These are phyloP conservation scores for Chaunax sp. DNA, from an alignment of 2,797 vertebrate species.

Conservation along the genomic window DNA sequence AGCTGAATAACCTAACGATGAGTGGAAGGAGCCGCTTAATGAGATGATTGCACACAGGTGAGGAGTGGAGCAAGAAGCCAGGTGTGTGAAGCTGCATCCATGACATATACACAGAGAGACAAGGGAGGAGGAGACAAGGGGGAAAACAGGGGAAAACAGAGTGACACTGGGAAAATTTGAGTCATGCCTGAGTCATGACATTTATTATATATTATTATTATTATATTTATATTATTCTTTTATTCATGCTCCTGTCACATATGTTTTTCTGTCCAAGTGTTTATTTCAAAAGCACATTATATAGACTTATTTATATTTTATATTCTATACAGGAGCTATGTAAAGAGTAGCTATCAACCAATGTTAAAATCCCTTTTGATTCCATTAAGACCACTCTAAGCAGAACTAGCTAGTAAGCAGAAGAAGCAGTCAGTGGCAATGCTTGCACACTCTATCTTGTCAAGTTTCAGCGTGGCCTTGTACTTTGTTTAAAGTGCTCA, in stretches of 20 bases:
- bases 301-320: constrained; percentile 27
- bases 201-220: no score
- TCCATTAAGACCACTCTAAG: constrained; percentile 57
- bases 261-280: constrained; percentile 6
- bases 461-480: constrained; percentile 28
- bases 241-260: neutral
- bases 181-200: no score
- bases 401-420: constrained; percentile 29
- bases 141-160: no score
- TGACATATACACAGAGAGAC: no score
- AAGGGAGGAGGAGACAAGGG: no score
- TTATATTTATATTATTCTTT: no score
- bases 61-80: no score
- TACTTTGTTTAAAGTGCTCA: constrained; percentile 4
- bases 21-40: no score
- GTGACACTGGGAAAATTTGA: no score
- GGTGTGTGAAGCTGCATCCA: no score
- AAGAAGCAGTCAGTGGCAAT: constrained; percentile 15
- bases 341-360: constrained; percentile 18
- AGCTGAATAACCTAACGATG: no score
- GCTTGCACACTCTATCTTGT: constrained; percentile 40
- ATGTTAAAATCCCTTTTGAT: constrained; percentile 26
- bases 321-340: neutral
- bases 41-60: no score
- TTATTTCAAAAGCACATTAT: constrained; percentile 16